These are phyloP conservation scores for Ceratitis capitata DNA, from an alignment of 1,140 invertebrate genomes.

Conservation along the genomic window DNA sequence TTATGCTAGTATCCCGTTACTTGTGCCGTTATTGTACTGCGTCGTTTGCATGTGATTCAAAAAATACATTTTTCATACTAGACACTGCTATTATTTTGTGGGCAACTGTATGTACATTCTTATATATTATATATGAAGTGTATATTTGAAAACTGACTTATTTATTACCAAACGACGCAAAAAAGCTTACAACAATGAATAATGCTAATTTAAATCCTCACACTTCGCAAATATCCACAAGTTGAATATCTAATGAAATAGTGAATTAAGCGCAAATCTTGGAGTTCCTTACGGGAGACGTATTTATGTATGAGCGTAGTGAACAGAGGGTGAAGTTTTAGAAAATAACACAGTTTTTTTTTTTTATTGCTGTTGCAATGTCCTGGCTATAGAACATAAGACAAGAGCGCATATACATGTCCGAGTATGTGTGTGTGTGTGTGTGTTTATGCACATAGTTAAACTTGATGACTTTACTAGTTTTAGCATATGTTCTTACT, in stretches of 20 bases:
- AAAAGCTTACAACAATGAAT: background rate
- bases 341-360: background rate
- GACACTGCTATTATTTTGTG: background rate
- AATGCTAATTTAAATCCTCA: slow-evolving; percentile 40
- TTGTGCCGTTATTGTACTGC: no score
- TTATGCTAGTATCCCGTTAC: no score
- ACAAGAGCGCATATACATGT: no score
- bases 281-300: background rate
- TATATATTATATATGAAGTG: no score
- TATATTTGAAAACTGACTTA: no score
- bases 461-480: slow-evolving; percentile 63
- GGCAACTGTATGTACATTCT: background rate
- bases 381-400: background rate
- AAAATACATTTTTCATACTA: background rate
- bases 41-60: background rate
- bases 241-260: background rate
- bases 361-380: slow-evolving; percentile 17
- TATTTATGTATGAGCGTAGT: background rate
- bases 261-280: background rate
- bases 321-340: background rate
- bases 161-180: background rate
- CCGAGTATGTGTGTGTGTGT: no score
- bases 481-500: slow-evolving; percentile 56
- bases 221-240: background rate
- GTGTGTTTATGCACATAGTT: background rate